Evolutionary conservation across 2,113 vertebrate species (phyloP).

Genomic region (Rynchops niger): DNA sequence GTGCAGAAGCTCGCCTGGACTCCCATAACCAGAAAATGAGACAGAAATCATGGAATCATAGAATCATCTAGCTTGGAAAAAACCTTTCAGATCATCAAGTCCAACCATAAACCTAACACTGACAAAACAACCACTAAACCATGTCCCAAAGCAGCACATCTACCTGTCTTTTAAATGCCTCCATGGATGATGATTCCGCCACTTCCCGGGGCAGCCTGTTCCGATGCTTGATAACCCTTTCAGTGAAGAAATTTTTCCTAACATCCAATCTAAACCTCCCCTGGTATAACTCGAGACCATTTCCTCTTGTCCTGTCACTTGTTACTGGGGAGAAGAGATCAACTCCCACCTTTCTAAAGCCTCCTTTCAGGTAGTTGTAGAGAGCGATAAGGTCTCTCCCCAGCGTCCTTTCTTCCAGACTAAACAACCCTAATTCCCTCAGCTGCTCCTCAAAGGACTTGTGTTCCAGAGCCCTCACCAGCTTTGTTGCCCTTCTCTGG

Average conservation of each 20-base stretch:
- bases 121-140: not conserved
- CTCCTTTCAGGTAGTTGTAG: not conserved
- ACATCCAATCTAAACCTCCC: not conserved
- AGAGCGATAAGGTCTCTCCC: not conserved
- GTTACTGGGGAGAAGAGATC: not conserved
- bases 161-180: not conserved
- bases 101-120: not conserved
- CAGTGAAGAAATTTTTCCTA: not conserved
- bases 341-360: not conserved
- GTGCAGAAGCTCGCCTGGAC: accelerated
- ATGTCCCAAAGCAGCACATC: not conserved
- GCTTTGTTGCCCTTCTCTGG: not conserved
- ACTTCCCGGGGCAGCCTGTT: not conserved
- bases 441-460: not conserved
- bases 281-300: not conserved
- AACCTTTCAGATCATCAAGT: too few species aligned
- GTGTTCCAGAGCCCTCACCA: not conserved
- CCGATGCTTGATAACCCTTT: not conserved
- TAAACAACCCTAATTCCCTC: not conserved
- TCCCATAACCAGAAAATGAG: not conserved
- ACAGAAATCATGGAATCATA: not conserved
- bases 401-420: not conserved
- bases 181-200: not conserved
- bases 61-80: not conserved
- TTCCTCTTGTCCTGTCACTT: not conserved